These are phyloP conservation scores for Atopsyche davidsoni DNA, from an alignment of 1,140 invertebrate genomes.

Conservation along the genomic window DNA sequence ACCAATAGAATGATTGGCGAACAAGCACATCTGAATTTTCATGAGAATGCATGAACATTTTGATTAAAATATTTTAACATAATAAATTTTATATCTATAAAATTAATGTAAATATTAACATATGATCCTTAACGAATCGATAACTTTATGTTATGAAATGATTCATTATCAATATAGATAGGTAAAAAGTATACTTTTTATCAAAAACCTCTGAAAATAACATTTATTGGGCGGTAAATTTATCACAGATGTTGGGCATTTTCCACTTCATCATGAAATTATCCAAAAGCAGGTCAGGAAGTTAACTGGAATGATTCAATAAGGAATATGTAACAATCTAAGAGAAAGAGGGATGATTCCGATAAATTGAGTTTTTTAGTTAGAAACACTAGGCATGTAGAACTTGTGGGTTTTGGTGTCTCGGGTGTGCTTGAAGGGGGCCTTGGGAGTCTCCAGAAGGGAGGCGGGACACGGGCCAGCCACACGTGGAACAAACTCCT, in stretches of 20 bases:
- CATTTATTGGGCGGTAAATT: constrained; percentile 13
- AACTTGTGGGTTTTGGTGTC: constrained; percentile 79
- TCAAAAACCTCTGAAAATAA: background rate
- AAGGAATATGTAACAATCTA: constrained; percentile 12
- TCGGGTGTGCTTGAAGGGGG: constrained; percentile 73
- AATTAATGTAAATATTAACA: no score
- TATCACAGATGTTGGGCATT: constrained; percentile 19
- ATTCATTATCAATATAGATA: no score
- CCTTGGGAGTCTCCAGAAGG: constrained; percentile 62
- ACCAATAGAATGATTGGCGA: no score
- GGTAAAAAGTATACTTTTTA: no score
- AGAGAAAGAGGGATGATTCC: background rate
- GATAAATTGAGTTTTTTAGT: constrained; percentile 9
- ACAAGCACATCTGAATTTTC: no score
- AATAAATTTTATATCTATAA: no score
- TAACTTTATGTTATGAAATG: no score
- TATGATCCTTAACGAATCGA: no score
- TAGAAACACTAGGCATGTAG: constrained; percentile 57
- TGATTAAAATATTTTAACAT: no score
- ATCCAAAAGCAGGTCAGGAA: constrained; percentile 2
- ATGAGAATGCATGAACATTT: no score
- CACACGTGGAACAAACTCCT: constrained; percentile 63
- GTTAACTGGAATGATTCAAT: constrained; percentile 16
- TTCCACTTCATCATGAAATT: constrained; percentile 12
- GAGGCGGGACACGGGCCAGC: constrained; percentile 72